Evolutionary conservation across 2,113 vertebrate species (phyloP).

Genomic region (Prionailurus bengalensis): DNA sequence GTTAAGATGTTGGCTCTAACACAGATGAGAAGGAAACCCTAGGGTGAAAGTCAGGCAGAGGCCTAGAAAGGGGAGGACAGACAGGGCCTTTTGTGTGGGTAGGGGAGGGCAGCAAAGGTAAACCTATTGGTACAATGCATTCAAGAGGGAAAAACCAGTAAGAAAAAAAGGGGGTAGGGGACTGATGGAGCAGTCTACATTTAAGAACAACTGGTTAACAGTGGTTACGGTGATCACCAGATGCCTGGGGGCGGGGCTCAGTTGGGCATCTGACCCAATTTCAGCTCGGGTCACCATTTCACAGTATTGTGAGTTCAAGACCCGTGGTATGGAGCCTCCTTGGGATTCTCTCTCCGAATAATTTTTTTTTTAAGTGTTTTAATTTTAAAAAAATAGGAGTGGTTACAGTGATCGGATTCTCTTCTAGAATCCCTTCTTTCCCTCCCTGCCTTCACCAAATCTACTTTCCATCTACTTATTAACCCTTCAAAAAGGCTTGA

Average conservation of each 20-base stretch:
- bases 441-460: not conserved
- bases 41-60: not conserved
- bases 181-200: not conserved
- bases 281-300: too few species aligned
- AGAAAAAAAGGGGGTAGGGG: not conserved
- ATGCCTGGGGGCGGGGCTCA: too few species aligned
- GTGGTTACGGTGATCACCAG: too few species aligned
- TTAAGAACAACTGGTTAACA: not conserved
- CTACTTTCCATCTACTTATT: not conserved
- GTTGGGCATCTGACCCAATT: too few species aligned
- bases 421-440: not conserved
- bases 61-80: not conserved
- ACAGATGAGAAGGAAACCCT: not conserved
- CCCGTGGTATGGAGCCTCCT: too few species aligned
- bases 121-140: not conserved
- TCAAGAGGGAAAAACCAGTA: too few species aligned
- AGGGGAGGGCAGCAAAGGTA: not conserved
- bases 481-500: not conserved
- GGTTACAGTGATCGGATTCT: not conserved
- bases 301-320: too few species aligned
- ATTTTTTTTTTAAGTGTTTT: too few species aligned
- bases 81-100: not conserved
- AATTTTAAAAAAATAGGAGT: too few species aligned
- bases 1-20: not conserved
- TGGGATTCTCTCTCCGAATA: too few species aligned